Evolutionary conservation across 1,140 invertebrate species (phyloP).

Genomic region (Contarinia nasturtii): DNA sequence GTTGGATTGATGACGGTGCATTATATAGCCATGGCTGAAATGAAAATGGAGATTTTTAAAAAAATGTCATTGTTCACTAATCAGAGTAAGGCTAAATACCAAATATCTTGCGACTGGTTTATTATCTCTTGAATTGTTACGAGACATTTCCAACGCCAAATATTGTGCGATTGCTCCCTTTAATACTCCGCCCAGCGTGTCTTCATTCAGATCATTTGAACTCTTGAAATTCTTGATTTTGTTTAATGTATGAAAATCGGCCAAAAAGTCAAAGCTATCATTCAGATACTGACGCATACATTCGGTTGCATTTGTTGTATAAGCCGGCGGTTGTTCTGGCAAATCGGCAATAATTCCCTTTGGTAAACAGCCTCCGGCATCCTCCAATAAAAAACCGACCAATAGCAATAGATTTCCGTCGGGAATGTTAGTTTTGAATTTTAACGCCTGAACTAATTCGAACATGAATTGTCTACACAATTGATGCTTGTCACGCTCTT

Average conservation of each 20-base stretch:
- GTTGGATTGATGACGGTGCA: conserved; percentile 62
- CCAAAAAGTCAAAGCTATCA: conserved; percentile 90
- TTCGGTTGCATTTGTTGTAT: conserved; percentile 77
- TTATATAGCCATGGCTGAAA: conserved; percentile 88
- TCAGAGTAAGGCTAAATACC: too few relatives aligned
- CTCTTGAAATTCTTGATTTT: conserved; percentile 89
- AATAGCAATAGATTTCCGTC: conserved; percentile 87
- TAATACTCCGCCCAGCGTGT: conserved; percentile 84
- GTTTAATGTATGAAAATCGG: conserved; percentile 88
- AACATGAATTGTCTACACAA: conserved; percentile 78
- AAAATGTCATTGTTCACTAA: too few relatives aligned
- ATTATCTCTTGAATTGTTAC: conserved; percentile 70
- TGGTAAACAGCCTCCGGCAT: conserved; percentile 42
- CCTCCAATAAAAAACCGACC: conserved; percentile 69
- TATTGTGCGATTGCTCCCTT: conserved; percentile 93
- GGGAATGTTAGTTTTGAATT: conserved; percentile 84
- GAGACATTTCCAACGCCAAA: conserved; percentile 79
- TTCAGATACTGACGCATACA: conserved; percentile 78
- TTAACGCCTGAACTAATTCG: conserved; percentile 86
- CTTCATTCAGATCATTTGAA: conserved; percentile 64
- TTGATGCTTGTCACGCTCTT: conserved; percentile 84
- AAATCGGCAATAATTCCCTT: conserved; percentile 19
- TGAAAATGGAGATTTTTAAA: too few relatives aligned
- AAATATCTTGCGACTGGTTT: conserved; percentile 64
- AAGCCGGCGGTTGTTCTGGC: conserved; percentile 30